phyloP scores from a whole-genome alignment of 1,140 invertebrate genomes.

The Armadillidium nasatum region DNA sequence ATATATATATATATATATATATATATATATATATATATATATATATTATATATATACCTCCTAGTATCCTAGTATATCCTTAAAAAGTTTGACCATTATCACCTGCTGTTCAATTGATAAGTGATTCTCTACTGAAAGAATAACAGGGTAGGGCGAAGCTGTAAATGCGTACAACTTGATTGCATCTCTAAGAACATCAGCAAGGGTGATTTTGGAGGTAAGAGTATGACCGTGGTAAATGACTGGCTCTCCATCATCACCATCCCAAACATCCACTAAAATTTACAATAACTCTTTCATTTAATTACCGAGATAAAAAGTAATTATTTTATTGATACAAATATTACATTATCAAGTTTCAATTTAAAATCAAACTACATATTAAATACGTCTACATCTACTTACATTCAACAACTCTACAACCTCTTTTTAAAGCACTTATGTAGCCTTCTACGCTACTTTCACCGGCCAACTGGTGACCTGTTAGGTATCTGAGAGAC shows the following conservation, averaged over 20 bases:
- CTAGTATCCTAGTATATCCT: slow-evolving; percentile 53
- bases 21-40: neutral
- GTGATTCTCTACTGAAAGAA: slow-evolving; percentile 60
- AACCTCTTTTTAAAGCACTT: slow-evolving; percentile 52
- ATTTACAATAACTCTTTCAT: slow-evolving; percentile 18
- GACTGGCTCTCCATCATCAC: slow-evolving; percentile 56
- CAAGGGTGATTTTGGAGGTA: slow-evolving; percentile 56
- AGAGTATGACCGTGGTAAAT: slow-evolving; percentile 59
- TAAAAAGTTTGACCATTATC: slow-evolving; percentile 55
- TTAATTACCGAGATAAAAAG: neutral
- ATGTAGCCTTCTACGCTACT: slow-evolving; percentile 58
- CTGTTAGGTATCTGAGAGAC: slow-evolving; percentile 53
- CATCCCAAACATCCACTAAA: slow-evolving; percentile 60
- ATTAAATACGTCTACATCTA: slow-evolving; percentile 3
- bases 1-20: too few relatives aligned
- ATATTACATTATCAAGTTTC: neutral
- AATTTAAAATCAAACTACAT: neutral
- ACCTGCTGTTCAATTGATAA: slow-evolving; percentile 55
- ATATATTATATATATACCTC: slow-evolving; percentile 49
- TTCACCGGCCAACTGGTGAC: slow-evolving; percentile 57
- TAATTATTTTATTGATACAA: neutral
- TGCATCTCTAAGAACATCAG: slow-evolving; percentile 55
- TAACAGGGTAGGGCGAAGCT: slow-evolving; percentile 55
- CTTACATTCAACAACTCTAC: slow-evolving; percentile 55
- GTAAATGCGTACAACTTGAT: slow-evolving; percentile 51